Base-by-base conservation (phyloP, 2,888 invertebrate genomes). In the Mythimna albipuncta region DNA sequence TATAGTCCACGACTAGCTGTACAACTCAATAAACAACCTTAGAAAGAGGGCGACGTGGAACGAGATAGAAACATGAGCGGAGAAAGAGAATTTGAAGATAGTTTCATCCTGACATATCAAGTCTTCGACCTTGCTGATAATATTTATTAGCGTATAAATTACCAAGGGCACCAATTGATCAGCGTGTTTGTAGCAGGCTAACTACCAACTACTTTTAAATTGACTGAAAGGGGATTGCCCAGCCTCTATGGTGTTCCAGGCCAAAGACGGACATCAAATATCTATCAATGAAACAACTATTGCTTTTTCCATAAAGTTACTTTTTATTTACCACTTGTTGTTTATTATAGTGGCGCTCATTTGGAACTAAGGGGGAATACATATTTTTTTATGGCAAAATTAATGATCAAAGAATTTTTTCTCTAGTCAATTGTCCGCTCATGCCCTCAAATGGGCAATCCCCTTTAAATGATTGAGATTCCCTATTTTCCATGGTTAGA, bases 191-290 rank as follows among this genome's bases (percentile, higher is more conserved):
- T 19, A 21, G 16, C 26, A 38, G 16, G 35, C 16, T 54, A 32
- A 11, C 38, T n/a, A 38, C 19, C 47, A 26, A 44, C 16, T 67
- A 58, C 38, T 70, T 57, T 54, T 73, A 59, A 79, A 79, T 79
- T 72, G 32, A 16, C n/a, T 21, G 55, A 35, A 57, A 55, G 26
- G 26, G 26, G 26, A 26, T 26, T 26, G 26, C 26, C 26, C 26
- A 26, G 26, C 26, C 26, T 26, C 26, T 26, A 26, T 26, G 26
- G 26, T 26, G 26, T 26, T 26, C 26, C 26, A 26, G 26, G 26
- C 26, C 26, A 26, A 26, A 26, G 26, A 26, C 2, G 26, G 26
- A 26, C 26, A 26, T 26, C 26, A 26, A 26, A 26, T 26, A 26
- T 26, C 26, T 26, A 26, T 26, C 26, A 26, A 26, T 26, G 26